These are phyloP conservation scores for Sclerurus mexicanus DNA, from an alignment of 2,113 vertebrate genomes.

Conservation along the genomic window DNA sequence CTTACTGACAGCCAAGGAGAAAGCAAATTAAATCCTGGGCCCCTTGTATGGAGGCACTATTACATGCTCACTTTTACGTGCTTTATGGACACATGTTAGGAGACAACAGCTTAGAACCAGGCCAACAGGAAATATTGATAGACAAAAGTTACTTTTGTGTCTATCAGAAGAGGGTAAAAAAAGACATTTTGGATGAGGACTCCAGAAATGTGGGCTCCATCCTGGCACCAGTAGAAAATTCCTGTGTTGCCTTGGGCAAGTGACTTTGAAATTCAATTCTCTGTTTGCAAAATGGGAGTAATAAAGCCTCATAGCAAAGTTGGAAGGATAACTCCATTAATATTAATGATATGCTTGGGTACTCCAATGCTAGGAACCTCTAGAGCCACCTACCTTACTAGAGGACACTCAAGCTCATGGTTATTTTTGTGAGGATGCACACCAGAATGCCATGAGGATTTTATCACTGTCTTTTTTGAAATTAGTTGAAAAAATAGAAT, in stretches of 20 bases:
- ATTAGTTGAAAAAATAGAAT: not conserved
- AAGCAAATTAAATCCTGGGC: not conserved
- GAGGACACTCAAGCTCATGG: not conserved
- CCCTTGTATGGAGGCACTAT: not conserved
- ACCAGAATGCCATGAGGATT: not conserved
- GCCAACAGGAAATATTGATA: not conserved
- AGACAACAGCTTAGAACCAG: not conserved
- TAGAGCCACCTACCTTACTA: not conserved
- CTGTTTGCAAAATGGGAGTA: conserved; percentile 16
- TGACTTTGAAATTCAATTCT: conserved; percentile 48
- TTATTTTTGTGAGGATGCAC: not conserved
- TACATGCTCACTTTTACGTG: not conserved
- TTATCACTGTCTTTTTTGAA: not conserved
- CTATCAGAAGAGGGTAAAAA: not conserved
- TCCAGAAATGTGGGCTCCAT: conserved; percentile 2
- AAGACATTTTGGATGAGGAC: not conserved
- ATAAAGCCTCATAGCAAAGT: not conserved
- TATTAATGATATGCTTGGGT: not conserved
- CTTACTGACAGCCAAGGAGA: not conserved
- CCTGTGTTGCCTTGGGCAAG: not conserved
- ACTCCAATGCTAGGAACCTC: not conserved
- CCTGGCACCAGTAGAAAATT: conserved; percentile 18
- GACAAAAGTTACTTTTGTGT: not conserved
- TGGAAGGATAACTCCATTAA: conserved; percentile 3
- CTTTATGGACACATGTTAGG: not conserved